Base-by-base conservation (phyloP, 2,113 vertebrate genomes). In the Mesoclemmys tuberculata region DNA sequence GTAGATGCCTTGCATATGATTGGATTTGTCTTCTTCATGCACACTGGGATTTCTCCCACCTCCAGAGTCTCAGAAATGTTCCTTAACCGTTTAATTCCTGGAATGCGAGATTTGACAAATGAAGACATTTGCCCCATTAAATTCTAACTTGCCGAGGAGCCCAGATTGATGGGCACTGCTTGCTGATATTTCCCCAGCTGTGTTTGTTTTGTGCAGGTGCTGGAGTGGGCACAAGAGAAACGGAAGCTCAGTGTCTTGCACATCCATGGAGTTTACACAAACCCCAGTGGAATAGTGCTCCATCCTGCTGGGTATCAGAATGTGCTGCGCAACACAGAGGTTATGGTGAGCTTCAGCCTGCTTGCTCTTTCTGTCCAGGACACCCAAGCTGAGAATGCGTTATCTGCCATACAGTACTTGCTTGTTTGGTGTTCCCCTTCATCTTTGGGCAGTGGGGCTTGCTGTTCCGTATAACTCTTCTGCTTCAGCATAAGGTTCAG, bases 191-290 rank as follows among this genome's bases (percentile, higher is more conserved):
- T 78, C 55, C 10, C 82, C 48, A 6, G 49, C 85, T 87, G 1
- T 96, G 2, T 92, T 82, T 95, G 8, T 89, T 81, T 83, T 2
- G 22, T 38, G 10, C 95, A 99, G 99, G 99, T 99, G 89, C 97
- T 99, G 84, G 99, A 99, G 97, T 99, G 99, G 99, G 99, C 99
- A 2, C 99, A 99, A 80, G 99, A 99, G 96, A 99, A 99, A 97
- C 98, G 99, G 96, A 98, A 98, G 92, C 98, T 99, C 74, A 99
- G 99, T 9, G 99, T 99, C n/a, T 96, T 99, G 54, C 99, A 99
- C 79, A 99, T 99, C 96, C 99, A 99, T 2, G 99, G 99, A 0
- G 99, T 99, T 74, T 99, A 99, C 97, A 99, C 99, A 82, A 99
- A 99, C 97, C 99, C 99, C 61, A 99, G 99, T 5, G 99, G 99